phyloP scores from a whole-genome alignment of 1,140 invertebrate genomes.

The Listronotus bonariensis region DNA sequence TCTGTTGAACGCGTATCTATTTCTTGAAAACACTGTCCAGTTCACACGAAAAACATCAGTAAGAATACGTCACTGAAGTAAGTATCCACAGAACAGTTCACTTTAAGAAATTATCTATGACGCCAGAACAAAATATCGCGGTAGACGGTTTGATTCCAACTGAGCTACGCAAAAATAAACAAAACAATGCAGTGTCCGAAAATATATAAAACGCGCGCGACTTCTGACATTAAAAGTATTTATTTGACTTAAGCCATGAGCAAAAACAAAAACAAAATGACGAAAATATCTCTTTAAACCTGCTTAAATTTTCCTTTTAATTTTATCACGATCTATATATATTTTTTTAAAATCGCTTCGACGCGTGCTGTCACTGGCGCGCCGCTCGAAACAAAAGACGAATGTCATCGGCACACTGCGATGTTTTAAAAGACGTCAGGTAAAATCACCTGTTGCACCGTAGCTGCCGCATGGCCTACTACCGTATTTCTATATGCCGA shows the following conservation, averaged over 20 bases:
- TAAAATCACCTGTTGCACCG: constrained; percentile 22
- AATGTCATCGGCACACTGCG: constrained; percentile 3
- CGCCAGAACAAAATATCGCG: neutral
- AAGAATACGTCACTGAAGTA: neutral
- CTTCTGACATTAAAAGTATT: neutral
- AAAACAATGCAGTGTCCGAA: constrained; percentile 1
- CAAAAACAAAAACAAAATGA: no score
- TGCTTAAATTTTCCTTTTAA: no score
- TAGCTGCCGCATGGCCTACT: constrained; percentile 12
- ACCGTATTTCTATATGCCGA: constrained; percentile 3
- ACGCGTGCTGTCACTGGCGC: constrained; percentile 2
- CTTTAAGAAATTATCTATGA: no score
- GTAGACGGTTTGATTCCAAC: neutral
- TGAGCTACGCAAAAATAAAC: neutral
- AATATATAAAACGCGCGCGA: neutral
- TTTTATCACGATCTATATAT: no score
- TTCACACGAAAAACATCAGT: neutral
- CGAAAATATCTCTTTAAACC: no score
- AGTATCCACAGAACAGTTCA: no score
- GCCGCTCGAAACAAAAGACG: constrained; percentile 13
- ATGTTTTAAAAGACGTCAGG: constrained; percentile 2
- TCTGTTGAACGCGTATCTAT: neutral
- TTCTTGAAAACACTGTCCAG: neutral
- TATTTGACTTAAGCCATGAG: no score
- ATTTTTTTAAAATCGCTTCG: no score